Conservation (phyloP, 1,140 invertebrate species). For the Meloidogyne hapla region DNA sequence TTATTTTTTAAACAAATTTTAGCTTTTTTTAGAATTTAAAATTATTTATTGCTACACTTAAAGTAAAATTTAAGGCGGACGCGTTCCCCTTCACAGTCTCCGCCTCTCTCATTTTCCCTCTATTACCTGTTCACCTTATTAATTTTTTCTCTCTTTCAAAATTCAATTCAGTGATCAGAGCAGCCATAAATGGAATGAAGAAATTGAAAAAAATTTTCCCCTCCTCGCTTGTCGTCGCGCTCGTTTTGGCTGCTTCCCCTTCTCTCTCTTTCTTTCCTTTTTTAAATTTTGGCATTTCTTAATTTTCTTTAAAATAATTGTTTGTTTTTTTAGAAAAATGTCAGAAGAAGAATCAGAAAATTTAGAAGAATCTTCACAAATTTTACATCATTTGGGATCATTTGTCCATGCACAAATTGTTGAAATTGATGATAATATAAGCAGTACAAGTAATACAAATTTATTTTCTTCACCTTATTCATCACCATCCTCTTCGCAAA, state of each 20-base stretch:
- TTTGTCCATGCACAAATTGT: constrained; percentile 17
- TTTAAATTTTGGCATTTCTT: background rate
- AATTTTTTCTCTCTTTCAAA: constrained; percentile 1
- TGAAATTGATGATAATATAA: background rate
- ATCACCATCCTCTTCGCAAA: background rate
- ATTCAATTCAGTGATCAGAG: background rate
- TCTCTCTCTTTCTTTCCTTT: too few relatives aligned
- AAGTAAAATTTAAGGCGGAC: background rate
- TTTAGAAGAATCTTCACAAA: background rate
- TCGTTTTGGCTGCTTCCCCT: background rate
- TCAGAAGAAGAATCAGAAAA: background rate
- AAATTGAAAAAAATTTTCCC: background rate
- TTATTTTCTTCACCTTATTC: constrained; percentile 8
- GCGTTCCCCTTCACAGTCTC: background rate
- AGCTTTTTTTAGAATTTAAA: too few relatives aligned
- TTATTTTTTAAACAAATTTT: too few relatives aligned
- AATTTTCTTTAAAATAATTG: background rate
- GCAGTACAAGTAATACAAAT: background rate
- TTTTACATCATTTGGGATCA: background rate
- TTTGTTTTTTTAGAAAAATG: background rate
- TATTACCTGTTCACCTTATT: background rate
- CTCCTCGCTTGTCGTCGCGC: background rate
- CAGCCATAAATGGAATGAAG: background rate
- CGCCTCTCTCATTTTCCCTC: background rate
- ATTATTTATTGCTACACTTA: background rate